Conservation (phyloP, 2,113 vertebrate species). For the Chloroceryle aenea region DNA sequence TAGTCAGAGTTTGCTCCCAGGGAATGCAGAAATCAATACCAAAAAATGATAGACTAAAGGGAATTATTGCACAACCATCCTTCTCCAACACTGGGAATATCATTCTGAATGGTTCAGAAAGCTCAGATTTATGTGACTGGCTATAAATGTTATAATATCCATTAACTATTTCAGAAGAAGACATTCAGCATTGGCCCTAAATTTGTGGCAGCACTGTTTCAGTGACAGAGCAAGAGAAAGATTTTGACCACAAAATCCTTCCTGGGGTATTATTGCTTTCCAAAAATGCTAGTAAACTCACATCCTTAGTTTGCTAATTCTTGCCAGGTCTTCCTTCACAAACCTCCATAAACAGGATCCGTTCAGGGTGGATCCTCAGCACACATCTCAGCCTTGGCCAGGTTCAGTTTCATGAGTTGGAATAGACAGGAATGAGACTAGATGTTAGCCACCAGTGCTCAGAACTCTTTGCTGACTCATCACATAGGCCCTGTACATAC, state of each 20-base stretch:
- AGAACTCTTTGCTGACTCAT: background rate
- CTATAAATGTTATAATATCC: background rate
- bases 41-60: background rate
- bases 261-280: background rate
- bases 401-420: background rate
- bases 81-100: background rate
- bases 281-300: background rate
- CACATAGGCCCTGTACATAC: background rate
- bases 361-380: background rate
- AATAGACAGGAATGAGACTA: background rate
- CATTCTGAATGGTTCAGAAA: conserved; percentile 5
- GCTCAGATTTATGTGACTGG: background rate
- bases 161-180: background rate
- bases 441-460: background rate
- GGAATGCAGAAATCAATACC: background rate
- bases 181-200: background rate
- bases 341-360: background rate
- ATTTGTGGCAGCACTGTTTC: background rate
- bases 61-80: background rate
- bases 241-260: background rate
- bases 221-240: background rate
- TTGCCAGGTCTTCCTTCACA: background rate
- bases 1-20: background rate
- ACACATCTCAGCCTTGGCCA: background rate
- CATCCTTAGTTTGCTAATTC: background rate